Conservation (phyloP, 2,113 vertebrate species). For the Himantopus leucocephalus region DNA sequence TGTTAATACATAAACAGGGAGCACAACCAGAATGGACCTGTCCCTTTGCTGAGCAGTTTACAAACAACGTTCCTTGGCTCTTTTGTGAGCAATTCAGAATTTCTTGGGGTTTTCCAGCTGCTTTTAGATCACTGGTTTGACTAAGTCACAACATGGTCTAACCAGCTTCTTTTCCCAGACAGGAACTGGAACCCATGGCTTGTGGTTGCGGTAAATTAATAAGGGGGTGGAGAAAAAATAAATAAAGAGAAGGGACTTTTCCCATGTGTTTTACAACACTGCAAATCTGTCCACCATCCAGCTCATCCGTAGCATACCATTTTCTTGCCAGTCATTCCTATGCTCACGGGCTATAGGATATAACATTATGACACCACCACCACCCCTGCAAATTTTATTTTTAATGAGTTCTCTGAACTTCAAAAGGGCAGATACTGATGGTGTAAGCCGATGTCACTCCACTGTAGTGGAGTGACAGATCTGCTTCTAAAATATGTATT, state of each 20-base stretch:
- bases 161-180: slow-evolving; percentile 61
- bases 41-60: slow-evolving; percentile 32
- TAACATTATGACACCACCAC: neutral
- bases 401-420: neutral
- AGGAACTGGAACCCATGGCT: slow-evolving; percentile 63
- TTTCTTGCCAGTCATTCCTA: slow-evolving; percentile 31
- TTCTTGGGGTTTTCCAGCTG: slow-evolving; percentile 69
- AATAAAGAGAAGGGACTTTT: slow-evolving; percentile 65
- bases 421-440: neutral
- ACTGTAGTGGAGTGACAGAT: neutral
- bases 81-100: slow-evolving; percentile 59
- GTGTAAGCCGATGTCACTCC: neutral
- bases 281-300: slow-evolving; percentile 57
- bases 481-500: neutral
- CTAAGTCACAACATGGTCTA: slow-evolving; percentile 9
- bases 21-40: slow-evolving; percentile 3
- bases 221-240: neutral
- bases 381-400: neutral
- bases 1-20: slow-evolving; percentile 5
- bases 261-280: slow-evolving; percentile 58
- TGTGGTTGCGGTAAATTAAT: slow-evolving; percentile 72
- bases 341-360: neutral
- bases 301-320: slow-evolving; percentile 54
- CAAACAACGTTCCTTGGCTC: slow-evolving; percentile 32
- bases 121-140: neutral